These are phyloP conservation scores for Whitmania pigra DNA, from an alignment of 1,140 invertebrate species.

Conservation along the genomic window DNA sequence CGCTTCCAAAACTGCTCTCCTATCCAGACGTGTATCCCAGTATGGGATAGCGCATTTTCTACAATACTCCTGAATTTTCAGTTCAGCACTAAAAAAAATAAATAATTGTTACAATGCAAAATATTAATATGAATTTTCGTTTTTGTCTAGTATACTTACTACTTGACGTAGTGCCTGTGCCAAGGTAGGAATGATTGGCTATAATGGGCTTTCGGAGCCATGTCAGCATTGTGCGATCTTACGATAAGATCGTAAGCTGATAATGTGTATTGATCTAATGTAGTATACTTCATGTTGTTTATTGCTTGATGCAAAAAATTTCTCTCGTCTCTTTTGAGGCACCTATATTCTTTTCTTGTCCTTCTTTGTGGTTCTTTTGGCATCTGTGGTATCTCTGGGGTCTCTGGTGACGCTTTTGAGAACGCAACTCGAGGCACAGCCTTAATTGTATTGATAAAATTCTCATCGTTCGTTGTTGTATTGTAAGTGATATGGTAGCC, in stretches of 20 bases:
- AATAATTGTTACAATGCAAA: no score
- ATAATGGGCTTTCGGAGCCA: constrained; percentile 31
- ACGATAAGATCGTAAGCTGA: constrained; percentile 31
- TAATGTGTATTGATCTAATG: background rate
- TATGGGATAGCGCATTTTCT: background rate
- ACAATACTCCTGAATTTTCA: no score
- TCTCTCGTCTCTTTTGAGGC: constrained; percentile 36
- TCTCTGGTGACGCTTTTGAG: no score
- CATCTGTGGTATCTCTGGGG: no score
- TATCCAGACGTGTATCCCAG: constrained; percentile 5
- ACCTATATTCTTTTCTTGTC: constrained; percentile 39
- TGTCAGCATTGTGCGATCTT: constrained; percentile 29
- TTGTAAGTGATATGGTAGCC: no score
- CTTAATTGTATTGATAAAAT: no score
- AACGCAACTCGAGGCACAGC: no score
- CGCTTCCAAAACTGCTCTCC: background rate
- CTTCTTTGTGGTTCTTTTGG: no score
- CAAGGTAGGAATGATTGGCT: constrained; percentile 34
- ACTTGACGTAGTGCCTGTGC: constrained; percentile 26
- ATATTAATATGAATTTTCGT: no score
- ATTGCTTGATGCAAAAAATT: constrained; percentile 35
- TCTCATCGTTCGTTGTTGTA: no score
- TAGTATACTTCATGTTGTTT: constrained; percentile 33
- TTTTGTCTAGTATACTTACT: no score
- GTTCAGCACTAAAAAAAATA: no score